Percentiles rank a stretch among this genome's conserved stretches.
These are phyloP conservation scores for Zalophus californianus DNA, from an alignment of 2,797 vertebrate species.

Conservation along the genomic window DNA sequence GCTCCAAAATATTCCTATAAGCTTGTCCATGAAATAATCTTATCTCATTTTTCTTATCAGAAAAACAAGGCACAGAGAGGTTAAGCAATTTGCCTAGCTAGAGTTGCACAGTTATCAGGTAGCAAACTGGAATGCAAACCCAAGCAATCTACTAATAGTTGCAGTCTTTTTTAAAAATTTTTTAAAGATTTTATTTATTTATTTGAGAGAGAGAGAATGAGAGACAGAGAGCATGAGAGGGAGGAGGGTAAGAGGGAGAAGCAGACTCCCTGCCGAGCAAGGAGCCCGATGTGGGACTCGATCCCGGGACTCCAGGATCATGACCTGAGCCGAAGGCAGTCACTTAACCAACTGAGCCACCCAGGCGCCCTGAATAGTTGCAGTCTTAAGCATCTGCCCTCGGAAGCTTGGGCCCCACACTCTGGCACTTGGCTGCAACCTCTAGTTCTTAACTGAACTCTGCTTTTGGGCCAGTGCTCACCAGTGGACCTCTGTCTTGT, in stretches of 20 bases:
- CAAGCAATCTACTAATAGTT: not conserved
- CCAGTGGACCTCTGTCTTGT: not conserved
- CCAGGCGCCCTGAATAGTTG: not conserved
- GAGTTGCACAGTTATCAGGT: not conserved
- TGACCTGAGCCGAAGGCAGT: too few species aligned
- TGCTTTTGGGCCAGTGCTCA: not conserved
- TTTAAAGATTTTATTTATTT: too few species aligned
- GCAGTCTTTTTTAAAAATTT: too few species aligned
- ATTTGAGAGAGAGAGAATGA: too few species aligned
- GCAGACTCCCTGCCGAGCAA: too few species aligned
- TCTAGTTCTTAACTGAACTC: not conserved
- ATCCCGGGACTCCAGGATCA: too few species aligned
- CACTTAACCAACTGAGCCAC: too few species aligned
- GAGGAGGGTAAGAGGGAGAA: too few species aligned
- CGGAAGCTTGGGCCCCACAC: not conserved
- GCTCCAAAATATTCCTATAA: not conserved
- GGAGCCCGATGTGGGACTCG: too few species aligned
- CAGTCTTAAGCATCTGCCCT: not conserved
- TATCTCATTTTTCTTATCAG: conserved; percentile 5
- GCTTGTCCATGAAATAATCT: not conserved
- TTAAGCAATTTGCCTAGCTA: not conserved
- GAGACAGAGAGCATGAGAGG: too few species aligned
- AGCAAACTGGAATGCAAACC: not conserved
- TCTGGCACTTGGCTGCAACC: not conserved
- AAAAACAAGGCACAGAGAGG: not conserved